These are phyloP conservation scores for Manis pentadactyla DNA, from an alignment of 2,797 vertebrate genomes.

Conservation along the genomic window DNA sequence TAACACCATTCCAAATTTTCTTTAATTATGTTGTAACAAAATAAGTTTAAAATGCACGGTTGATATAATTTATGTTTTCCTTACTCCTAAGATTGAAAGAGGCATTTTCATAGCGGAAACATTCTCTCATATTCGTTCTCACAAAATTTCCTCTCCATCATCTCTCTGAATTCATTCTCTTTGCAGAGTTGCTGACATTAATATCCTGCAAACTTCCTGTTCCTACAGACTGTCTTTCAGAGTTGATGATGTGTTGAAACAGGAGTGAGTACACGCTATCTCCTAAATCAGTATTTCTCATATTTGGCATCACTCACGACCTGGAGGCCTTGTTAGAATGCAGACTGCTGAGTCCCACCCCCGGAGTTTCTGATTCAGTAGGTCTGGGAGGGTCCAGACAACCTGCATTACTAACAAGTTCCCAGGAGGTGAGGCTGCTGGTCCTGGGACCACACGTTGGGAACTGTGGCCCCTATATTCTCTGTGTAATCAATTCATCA, in stretches of 20 bases:
- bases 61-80: background rate
- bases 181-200: background rate
- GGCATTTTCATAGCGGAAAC: background rate
- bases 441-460: background rate
- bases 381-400: background rate
- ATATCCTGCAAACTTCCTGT: background rate
- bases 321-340: background rate
- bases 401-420: background rate
- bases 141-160: background rate
- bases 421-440: background rate
- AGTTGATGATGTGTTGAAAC: background rate
- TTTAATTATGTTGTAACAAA: background rate
- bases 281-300: background rate
- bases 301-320: background rate
- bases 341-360: background rate
- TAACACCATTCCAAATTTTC: conserved; percentile 2
- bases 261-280: background rate
- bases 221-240: background rate
- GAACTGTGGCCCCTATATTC: background rate
- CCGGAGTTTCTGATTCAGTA: background rate
- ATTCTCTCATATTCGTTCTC: background rate
- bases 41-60: background rate
- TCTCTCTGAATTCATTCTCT: background rate
- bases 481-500: background rate
- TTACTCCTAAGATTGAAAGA: background rate